phyloP scores from a whole-genome alignment of 2,113 vertebrate species.

The Ginglymostoma cirratum region DNA sequence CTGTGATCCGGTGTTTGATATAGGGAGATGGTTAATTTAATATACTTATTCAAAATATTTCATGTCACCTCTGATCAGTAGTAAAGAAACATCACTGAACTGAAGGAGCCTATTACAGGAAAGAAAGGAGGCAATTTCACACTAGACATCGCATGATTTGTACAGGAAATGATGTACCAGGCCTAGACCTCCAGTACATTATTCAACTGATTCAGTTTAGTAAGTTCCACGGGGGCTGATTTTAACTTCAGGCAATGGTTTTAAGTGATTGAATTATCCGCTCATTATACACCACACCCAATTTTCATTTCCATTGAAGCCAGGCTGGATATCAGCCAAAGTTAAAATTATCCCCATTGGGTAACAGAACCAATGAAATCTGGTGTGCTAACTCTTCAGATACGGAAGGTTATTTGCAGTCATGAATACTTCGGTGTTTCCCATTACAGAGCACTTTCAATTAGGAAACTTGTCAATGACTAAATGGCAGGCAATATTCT shows the following conservation, averaged over 20 bases:
- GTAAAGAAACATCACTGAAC: constrained; percentile 23
- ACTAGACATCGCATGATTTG: constrained; percentile 14
- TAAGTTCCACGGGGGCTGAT: not conserved
- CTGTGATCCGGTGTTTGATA: not conserved
- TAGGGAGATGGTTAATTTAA: not conserved
- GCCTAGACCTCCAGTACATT: not conserved
- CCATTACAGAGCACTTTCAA: not conserved
- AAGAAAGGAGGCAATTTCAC: constrained; percentile 30
- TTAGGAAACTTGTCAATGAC: not conserved
- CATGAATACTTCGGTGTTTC: not conserved
- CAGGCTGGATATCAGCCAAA: not conserved
- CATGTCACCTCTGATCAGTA: constrained; percentile 3
- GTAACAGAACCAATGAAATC: not conserved
- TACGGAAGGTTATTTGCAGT: not conserved
- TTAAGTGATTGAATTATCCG: not conserved
- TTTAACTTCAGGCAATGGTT: not conserved
- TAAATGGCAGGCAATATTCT: not conserved
- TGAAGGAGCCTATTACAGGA: constrained; percentile 19
- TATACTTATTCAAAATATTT: constrained; percentile 21
- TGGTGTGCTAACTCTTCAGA: not conserved
- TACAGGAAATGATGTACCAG: not conserved
- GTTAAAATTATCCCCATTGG: not conserved
- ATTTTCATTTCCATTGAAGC: not conserved
- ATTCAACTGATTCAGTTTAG: not conserved
- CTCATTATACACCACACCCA: not conserved